Evolutionary conservation across 1,140 invertebrate species (phyloP).

Genomic region (Dendrolimus kikuchii): DNA sequence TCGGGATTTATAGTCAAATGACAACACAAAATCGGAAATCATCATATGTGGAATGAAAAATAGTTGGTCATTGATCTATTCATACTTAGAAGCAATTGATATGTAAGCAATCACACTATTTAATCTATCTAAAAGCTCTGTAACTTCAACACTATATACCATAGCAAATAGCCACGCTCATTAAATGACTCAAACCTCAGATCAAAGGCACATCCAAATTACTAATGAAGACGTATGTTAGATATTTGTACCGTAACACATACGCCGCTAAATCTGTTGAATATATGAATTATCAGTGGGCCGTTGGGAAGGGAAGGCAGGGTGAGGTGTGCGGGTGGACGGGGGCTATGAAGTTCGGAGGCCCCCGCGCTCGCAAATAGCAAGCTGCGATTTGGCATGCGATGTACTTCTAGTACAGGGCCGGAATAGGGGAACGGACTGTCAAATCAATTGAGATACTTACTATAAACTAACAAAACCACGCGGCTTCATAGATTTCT

Average conservation of each 20-base stretch:
- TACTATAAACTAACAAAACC: no score
- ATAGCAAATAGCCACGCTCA: no score
- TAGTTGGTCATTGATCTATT: no score
- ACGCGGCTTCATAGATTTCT: no score
- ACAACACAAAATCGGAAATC: no score
- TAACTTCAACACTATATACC: no score
- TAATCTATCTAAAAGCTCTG: no score
- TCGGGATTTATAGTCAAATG: no score
- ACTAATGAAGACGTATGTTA: neutral
- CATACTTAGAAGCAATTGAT: no score
- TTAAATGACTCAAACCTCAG: conserved; percentile 12
- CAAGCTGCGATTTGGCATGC: conserved; percentile 58
- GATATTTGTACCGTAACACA: neutral
- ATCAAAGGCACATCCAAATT: conserved; percentile 1
- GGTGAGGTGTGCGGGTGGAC: conserved; percentile 3
- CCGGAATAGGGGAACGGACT: conserved; percentile 17
- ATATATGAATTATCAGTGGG: conserved; percentile 5
- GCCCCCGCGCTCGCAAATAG: conserved; percentile 54
- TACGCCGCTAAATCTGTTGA: neutral
- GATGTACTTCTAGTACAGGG: conserved; percentile 46
- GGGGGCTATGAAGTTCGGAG: conserved; percentile 40
- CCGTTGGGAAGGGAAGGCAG: no score
- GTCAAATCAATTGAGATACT: neutral
- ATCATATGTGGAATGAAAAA: no score
- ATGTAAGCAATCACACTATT: no score